These are phyloP conservation scores for Ceratina australensis DNA, from an alignment of 1,140 invertebrate species.

Conservation along the genomic window DNA sequence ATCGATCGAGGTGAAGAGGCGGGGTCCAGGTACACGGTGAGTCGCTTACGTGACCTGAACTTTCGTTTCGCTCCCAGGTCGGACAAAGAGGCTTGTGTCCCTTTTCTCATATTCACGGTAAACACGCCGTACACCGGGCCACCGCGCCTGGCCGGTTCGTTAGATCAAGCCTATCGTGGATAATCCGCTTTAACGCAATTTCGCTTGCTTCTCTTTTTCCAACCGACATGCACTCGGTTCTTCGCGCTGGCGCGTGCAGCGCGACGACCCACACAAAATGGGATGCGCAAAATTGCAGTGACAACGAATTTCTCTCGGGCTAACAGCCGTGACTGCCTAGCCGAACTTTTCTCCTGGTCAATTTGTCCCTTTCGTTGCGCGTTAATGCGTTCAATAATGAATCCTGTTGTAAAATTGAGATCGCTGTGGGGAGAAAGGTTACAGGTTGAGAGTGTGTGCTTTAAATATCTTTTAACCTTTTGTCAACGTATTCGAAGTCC, in stretches of 20 bases:
- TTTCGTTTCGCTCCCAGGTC: constrained; percentile 49
- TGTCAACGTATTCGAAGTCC: too few relatives aligned
- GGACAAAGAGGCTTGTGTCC: constrained; percentile 48
- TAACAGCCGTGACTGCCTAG: background rate
- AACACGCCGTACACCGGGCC: constrained; percentile 36
- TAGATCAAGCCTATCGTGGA: constrained; percentile 61
- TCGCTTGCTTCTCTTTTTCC: constrained; percentile 36
- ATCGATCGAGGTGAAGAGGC: constrained; percentile 47
- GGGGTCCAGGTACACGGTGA: background rate
- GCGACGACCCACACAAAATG: constrained; percentile 20
- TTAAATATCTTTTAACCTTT: background rate
- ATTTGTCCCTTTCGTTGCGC: constrained; percentile 33
- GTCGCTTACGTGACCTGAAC: constrained; percentile 63
- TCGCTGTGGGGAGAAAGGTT: background rate
- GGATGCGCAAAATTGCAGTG: constrained; percentile 44
- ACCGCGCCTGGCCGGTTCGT: constrained; percentile 40
- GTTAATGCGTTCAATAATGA: constrained; percentile 9
- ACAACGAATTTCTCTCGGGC: constrained; percentile 15
- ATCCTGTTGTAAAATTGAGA: background rate
- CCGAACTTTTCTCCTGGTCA: constrained; percentile 31
- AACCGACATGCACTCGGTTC: constrained; percentile 15
- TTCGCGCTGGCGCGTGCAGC: background rate
- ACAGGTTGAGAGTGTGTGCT: background rate
- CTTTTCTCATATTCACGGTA: constrained; percentile 62
- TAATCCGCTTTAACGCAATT: constrained; percentile 64